A percentile compares a stretch with the other conserved stretches of the same genome.
Conservation (phyloP, 1,140 invertebrate genomes). For the Drosophila willistoni region DNA sequence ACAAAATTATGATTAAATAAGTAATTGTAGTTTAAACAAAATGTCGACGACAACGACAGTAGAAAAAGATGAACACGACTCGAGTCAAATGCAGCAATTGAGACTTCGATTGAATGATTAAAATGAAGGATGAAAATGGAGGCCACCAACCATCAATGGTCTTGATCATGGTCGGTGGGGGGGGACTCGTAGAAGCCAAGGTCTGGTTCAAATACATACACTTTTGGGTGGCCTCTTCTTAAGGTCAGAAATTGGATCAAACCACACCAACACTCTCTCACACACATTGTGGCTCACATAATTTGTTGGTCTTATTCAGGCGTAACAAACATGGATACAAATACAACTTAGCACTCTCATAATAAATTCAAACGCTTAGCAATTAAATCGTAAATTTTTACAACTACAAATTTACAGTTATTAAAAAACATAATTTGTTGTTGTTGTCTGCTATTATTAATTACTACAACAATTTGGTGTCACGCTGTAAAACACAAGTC, state of each 20-base stretch:
- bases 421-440: constrained; percentile 79
- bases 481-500: constrained; percentile 66
- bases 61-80: constrained; percentile 59
- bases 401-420: constrained; percentile 82
- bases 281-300: neutral
- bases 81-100: constrained; percentile 43
- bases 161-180: constrained; percentile 27
- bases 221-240: constrained; percentile 53
- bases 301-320: neutral
- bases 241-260: constrained; percentile 44
- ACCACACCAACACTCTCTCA: constrained; percentile 14
- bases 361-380: constrained; percentile 77
- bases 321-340: constrained; percentile 41
- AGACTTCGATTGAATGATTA: constrained; percentile 28
- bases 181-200: constrained; percentile 34
- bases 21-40: constrained; percentile 79
- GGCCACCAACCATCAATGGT: constrained; percentile 32
- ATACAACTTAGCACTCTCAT: constrained; percentile 60
- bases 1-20: constrained; percentile 83
- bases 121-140: constrained; percentile 24
- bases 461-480: constrained; percentile 79
- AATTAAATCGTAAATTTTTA: constrained; percentile 81
- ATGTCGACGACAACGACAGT: constrained; percentile 48
- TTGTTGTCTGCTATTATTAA: constrained; percentile 74
- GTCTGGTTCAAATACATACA: constrained; percentile 54